phyloP scores from a whole-genome alignment of 37 sponge, comb jelly and placozoan species.

The Tethya wilhelma region DNA sequence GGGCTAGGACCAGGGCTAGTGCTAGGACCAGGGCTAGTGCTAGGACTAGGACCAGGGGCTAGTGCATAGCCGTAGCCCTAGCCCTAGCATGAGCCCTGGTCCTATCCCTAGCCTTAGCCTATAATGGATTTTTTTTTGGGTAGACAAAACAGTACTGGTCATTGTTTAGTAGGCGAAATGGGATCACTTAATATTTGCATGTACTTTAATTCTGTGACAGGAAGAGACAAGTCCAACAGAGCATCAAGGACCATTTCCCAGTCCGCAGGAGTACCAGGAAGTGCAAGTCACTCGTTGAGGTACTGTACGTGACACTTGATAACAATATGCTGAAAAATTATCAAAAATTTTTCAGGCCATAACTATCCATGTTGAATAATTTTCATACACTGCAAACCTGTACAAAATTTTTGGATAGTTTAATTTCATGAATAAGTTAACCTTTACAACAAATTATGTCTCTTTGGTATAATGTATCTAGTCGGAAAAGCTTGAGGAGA shows the following conservation, averaged over 20 bases:
- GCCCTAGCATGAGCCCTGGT: no score
- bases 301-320: neutral
- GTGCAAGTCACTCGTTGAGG: conserved; percentile 56
- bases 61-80: no score
- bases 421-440: neutral
- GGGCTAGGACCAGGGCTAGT: no score
- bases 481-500: conserved; percentile 26
- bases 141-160: no score
- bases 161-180: no score
- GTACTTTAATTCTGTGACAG: no score
- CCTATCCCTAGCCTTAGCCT: no score
- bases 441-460: neutral
- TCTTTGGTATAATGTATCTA: neutral
- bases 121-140: no score
- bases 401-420: neutral
- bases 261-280: conserved; percentile 66
- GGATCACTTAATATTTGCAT: no score
- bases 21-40: no score
- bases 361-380: neutral
- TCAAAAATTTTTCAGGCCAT: neutral
- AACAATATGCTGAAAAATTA: neutral
- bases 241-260: conserved; percentile 50
- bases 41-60: no score
- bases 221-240: conserved; percentile 16
- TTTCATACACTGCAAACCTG: neutral